These are phyloP conservation scores for Podarcis raffonei DNA, from an alignment of 2,113 vertebrate species.

Conservation along the genomic window DNA sequence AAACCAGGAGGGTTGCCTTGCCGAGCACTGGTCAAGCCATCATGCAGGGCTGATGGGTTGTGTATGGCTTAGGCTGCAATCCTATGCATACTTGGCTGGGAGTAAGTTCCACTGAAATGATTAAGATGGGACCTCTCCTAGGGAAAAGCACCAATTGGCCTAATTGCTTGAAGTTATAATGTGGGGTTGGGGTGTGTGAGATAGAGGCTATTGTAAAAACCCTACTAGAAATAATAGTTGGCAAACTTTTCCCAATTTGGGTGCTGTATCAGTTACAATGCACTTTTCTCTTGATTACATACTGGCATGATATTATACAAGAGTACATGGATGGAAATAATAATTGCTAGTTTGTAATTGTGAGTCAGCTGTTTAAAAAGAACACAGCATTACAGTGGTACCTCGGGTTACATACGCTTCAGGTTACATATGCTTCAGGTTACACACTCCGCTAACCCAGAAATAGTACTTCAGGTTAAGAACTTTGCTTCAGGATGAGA, in stretches of 20 bases:
- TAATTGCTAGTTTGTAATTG: neutral
- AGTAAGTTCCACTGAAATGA: neutral
- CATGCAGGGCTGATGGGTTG: neutral
- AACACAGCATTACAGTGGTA: neutral
- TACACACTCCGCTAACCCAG: too few species aligned
- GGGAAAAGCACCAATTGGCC: neutral
- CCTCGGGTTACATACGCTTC: too few species aligned
- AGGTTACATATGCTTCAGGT: too few species aligned
- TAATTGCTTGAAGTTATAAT: neutral
- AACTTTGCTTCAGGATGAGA: too few species aligned
- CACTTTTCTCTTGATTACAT: slow-evolving; percentile 10
- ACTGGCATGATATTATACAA: neutral
- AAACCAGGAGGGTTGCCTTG: neutral
- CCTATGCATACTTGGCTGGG: neutral
- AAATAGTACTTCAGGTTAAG: too few species aligned
- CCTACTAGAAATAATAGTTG: slow-evolving; percentile 3
- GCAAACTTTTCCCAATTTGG: neutral
- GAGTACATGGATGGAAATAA: neutral
- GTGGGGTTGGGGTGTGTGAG: too few species aligned
- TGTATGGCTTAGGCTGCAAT: neutral
- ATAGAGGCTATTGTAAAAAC: neutral
- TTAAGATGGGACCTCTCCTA: neutral
- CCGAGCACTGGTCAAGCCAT: too few species aligned
- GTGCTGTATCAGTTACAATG: neutral
- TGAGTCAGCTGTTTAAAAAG: neutral